Percentiles rank a stretch among this genome's conserved stretches.
Evolutionary conservation across 2,888 invertebrate genomes (phyloP).

Genomic region (Catocala nupta): DNA sequence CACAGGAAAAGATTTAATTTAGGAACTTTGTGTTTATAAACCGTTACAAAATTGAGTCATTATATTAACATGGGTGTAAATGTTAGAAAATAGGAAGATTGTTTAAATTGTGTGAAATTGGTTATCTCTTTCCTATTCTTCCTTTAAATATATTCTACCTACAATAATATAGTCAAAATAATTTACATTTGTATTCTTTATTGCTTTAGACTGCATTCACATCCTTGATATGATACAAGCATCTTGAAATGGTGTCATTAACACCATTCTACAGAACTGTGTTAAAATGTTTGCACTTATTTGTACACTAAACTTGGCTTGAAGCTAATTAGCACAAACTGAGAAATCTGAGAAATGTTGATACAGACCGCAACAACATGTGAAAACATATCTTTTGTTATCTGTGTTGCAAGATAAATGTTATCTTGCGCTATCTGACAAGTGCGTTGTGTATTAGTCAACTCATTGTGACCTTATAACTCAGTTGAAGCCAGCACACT

Average conservation of each 20-base stretch:
- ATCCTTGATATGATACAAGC: constrained; percentile 21
- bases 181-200: constrained; percentile 16
- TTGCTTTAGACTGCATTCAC: constrained; percentile 27
- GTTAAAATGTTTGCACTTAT: constrained; percentile 26
- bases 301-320: constrained; percentile 29
- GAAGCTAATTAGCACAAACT: constrained; percentile 24
- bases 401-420: constrained; percentile 34
- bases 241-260: constrained; percentile 23
- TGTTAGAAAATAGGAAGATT: neutral
- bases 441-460: constrained; percentile 32
- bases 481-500: constrained; percentile 54
- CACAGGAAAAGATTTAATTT: neutral
- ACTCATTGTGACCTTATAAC: constrained; percentile 47
- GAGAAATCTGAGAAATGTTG: constrained; percentile 23
- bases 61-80: neutral
- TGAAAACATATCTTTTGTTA: constrained; percentile 29
- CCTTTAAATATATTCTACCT: constrained; percentile 10
- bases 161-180: constrained; percentile 22
- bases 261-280: constrained; percentile 21
- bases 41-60: neutral
- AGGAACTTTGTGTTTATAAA: constrained; percentile 3
- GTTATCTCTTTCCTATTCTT: constrained; percentile 4
- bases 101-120: neutral
- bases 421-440: constrained; percentile 25
- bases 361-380: constrained; percentile 18